Evolutionary conservation across 2,797 vertebrate genomes (phyloP).

Genomic region (Myripristis murdjan): DNA sequence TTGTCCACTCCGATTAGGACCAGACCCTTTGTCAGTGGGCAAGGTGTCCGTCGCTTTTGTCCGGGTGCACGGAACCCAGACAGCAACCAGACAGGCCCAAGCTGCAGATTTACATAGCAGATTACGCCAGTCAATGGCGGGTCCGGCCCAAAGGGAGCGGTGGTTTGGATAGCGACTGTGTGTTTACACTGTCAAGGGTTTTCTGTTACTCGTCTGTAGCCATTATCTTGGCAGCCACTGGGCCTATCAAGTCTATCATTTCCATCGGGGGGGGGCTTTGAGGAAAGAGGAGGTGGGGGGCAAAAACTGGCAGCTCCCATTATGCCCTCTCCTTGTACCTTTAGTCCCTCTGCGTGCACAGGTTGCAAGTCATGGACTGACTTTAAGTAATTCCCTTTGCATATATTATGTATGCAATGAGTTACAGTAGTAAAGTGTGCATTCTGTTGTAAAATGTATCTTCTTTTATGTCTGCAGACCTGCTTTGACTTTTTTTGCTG

Average conservation of each 20-base stretch:
- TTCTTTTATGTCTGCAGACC: not conserved
- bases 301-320: slow-evolving; percentile 12
- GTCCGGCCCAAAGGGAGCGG: slow-evolving; percentile 79
- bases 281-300: slow-evolving; percentile 43
- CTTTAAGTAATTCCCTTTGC: too few relatives aligned
- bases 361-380: slow-evolving; percentile 1
- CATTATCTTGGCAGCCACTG: slow-evolving; percentile 63
- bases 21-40: slow-evolving; percentile 80
- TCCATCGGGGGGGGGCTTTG: slow-evolving; percentile 66
- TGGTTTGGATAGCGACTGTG: slow-evolving; percentile 76
- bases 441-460: not conserved
- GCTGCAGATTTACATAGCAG: slow-evolving; percentile 86
- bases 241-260: slow-evolving; percentile 64
- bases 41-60: slow-evolving; percentile 88
- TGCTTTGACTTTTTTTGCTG: not conserved
- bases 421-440: not conserved
- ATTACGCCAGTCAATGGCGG: slow-evolving; percentile 85
- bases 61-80: slow-evolving; percentile 84
- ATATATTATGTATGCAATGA: slow-evolving; percentile 4
- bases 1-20: slow-evolving; percentile 85
- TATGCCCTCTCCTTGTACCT: not conserved
- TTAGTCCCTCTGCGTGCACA: slow-evolving; percentile 17
- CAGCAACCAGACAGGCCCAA: slow-evolving; percentile 87
- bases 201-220: slow-evolving; percentile 84
- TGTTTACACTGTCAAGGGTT: slow-evolving; percentile 85